Evolutionary conservation across 30 jellyfish, hydroid and myxozoan species (phyloP).

Genomic region (Mastigias papua): DNA sequence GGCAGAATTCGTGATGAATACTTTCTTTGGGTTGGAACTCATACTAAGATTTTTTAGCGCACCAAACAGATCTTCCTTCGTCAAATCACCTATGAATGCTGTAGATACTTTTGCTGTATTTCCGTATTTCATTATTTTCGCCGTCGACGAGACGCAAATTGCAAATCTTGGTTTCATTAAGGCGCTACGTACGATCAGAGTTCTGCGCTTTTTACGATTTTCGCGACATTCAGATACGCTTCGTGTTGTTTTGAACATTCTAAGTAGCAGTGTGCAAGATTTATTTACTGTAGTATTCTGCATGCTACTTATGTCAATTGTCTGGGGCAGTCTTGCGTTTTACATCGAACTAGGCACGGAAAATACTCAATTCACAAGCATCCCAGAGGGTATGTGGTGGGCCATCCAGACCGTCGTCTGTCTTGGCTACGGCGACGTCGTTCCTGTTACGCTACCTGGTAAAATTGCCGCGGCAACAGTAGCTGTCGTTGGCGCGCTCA

Average conservation of each 20-base stretch:
- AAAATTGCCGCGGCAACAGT: constrained; percentile 76
- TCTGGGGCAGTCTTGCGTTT: constrained; percentile 79
- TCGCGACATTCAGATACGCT: constrained; percentile 76
- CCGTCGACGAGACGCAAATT: constrained; percentile 56
- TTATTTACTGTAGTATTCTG: constrained; percentile 66
- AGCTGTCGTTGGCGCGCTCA: constrained; percentile 82
- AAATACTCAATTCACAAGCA: constrained; percentile 66
- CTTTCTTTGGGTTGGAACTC: constrained; percentile 59
- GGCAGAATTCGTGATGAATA: constrained; percentile 63
- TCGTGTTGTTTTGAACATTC: constrained; percentile 64
- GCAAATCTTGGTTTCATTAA: constrained; percentile 66
- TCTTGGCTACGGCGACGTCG: constrained; percentile 91
- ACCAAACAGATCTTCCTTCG: constrained; percentile 50
- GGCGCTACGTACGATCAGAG: constrained; percentile 80
- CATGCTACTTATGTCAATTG: constrained; percentile 60
- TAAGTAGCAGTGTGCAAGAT: constrained; percentile 75
- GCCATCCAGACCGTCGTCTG: constrained; percentile 81
- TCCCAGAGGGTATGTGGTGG: constrained; percentile 93
- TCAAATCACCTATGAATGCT: constrained; percentile 55
- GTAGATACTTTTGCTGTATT: constrained; percentile 69
- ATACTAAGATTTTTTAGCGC: constrained; percentile 42
- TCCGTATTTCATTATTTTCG: constrained; percentile 71
- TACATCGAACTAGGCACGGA: constrained; percentile 68
- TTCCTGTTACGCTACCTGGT: constrained; percentile 84
- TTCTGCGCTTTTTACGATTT: constrained; percentile 78